phyloP scores from a whole-genome alignment of 2,113 vertebrate species.

The Pipa parva region DNA sequence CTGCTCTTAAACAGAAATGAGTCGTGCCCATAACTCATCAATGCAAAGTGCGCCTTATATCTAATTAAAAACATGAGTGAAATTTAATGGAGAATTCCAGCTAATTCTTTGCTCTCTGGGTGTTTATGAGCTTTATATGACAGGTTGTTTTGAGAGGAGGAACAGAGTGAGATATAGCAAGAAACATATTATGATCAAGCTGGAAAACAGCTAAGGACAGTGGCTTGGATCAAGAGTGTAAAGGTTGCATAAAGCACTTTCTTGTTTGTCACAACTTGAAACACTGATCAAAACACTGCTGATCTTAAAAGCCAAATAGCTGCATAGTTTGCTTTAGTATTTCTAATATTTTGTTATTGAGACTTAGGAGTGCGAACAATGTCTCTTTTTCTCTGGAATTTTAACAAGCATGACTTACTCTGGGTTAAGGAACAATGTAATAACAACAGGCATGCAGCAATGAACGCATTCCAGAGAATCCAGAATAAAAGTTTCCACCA shows the following conservation, averaged over 20 bases:
- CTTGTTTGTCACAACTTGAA: slow-evolving; percentile 46
- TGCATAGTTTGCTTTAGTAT: too few species aligned
- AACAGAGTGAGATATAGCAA: slow-evolving; percentile 33
- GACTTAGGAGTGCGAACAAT: too few species aligned
- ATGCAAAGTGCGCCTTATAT: neutral
- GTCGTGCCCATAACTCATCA: neutral
- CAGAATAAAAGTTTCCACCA: too few species aligned
- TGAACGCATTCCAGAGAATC: too few species aligned
- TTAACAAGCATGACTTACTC: too few species aligned
- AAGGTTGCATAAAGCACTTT: slow-evolving; percentile 48
- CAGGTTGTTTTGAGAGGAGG: slow-evolving; percentile 27
- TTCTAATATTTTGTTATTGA: too few species aligned
- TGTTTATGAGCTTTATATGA: slow-evolving; percentile 53
- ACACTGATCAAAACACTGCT: slow-evolving; percentile 52
- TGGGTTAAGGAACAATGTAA: too few species aligned
- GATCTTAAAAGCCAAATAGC: slow-evolving; percentile 45
- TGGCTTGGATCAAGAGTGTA: neutral
- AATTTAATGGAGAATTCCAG: slow-evolving; percentile 43
- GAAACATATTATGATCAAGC: neutral
- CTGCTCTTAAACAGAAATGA: slow-evolving; percentile 42
- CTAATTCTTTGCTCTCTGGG: slow-evolving; percentile 22
- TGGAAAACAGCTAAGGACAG: neutral
- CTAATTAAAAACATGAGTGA: slow-evolving; percentile 34
- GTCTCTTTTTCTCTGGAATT: too few species aligned
- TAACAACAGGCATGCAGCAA: too few species aligned